Evolutionary conservation across 2,113 vertebrate genomes (phyloP).

Genomic region (Bucco capensis): DNA sequence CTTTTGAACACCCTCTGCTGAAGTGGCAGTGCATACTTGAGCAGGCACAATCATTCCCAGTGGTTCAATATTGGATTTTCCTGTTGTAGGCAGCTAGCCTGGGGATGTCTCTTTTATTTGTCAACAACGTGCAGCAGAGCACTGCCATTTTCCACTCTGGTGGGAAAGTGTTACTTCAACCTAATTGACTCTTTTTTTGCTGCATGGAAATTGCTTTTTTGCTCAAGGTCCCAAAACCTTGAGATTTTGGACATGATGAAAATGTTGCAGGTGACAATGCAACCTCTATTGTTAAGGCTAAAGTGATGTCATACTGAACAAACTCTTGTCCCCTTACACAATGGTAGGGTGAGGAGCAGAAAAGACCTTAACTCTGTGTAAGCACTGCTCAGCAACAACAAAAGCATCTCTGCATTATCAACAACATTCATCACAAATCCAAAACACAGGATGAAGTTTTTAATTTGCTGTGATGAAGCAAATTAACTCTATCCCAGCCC

Average conservation of each 20-base stretch:
- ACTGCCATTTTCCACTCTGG: neutral
- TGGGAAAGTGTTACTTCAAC: slow-evolving; percentile 39
- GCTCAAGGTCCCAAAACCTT: neutral
- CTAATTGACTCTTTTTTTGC: slow-evolving; percentile 26
- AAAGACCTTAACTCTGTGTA: neutral
- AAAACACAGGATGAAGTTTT: no score
- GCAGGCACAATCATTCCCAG: slow-evolving; percentile 5
- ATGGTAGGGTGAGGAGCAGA: neutral
- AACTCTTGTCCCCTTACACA: no score
- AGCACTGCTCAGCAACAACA: neutral
- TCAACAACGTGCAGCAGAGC: slow-evolving; percentile 20
- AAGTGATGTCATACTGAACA: no score
- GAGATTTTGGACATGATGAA: neutral
- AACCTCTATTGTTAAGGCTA: no score
- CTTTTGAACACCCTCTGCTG: slow-evolving; percentile 55
- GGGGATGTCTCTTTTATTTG: slow-evolving; percentile 46
- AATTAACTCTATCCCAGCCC: neutral
- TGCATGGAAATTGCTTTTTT: slow-evolving; percentile 32
- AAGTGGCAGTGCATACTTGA: slow-evolving; percentile 16
- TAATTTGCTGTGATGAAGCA: neutral
- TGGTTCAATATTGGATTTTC: slow-evolving; percentile 49
- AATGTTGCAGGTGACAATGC: no score
- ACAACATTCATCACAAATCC: neutral
- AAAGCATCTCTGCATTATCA: neutral
- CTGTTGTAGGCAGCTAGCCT: slow-evolving; percentile 33